These are phyloP conservation scores for Pampus argenteus DNA, from an alignment of 2,797 vertebrate species.

Conservation along the genomic window DNA sequence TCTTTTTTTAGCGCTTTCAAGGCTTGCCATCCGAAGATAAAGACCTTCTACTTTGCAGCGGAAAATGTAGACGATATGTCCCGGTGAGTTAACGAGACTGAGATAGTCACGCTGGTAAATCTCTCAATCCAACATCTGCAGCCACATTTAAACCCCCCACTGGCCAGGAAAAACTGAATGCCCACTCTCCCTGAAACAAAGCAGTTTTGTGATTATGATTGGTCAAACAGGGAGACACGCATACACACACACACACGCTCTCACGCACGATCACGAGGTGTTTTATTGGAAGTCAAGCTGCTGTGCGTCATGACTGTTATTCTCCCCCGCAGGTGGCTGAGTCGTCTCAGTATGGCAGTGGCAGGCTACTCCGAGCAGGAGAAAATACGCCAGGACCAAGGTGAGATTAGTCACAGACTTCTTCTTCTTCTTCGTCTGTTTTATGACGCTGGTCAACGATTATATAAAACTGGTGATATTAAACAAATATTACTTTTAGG, in stretches of 20 bases:
- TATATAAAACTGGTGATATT: constrained; percentile 36
- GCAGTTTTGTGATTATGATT: constrained; percentile 39
- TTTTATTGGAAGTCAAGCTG: constrained; percentile 41
- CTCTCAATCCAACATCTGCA: constrained; percentile 32
- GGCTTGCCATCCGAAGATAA: constrained; percentile 99
- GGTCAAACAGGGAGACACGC: constrained; percentile 18
- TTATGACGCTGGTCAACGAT: constrained; percentile 27
- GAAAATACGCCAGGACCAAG: constrained; percentile 95
- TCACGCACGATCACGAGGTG: constrained; percentile 5
- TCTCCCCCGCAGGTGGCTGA: constrained; percentile 93
- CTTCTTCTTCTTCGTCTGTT: constrained; percentile 33
- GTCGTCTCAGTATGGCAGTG: constrained; percentile 96
- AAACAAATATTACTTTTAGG: constrained; percentile 5
- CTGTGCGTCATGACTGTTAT: constrained; percentile 67
- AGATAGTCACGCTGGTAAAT: constrained; percentile 42
- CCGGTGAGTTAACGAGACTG: constrained; percentile 87
- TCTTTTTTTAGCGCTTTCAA: constrained; percentile 93
- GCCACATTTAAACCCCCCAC: constrained; percentile 31
- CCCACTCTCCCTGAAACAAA: constrained; percentile 43
- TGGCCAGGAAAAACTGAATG: constrained; percentile 46
- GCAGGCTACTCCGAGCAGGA: constrained; percentile 95
- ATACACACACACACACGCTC: constrained; percentile 2
- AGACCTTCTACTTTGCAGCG: constrained; percentile 99
- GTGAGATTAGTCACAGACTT: constrained; percentile 83
- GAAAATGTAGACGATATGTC: constrained; percentile 99